phyloP scores from a whole-genome alignment of 2,113 vertebrate species.

The Paracanthobrama guichenoti region DNA sequence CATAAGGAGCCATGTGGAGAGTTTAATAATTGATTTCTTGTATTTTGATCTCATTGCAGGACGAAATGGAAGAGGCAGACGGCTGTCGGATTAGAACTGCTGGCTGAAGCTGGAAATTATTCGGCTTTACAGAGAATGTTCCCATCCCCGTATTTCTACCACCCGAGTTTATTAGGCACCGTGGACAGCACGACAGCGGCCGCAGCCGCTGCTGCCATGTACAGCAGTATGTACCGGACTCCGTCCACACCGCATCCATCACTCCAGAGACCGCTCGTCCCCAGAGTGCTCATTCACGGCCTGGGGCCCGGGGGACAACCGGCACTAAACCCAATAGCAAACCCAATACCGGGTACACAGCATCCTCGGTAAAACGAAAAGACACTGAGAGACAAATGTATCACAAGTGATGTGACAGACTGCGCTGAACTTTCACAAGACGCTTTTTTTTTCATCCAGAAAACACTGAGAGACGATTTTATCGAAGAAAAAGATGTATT shows the following conservation, averaged over 20 bases:
- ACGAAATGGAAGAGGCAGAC: constrained; percentile 98
- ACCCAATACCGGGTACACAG: constrained; percentile 87
- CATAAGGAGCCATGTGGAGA: neutral
- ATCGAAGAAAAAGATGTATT: constrained; percentile 70
- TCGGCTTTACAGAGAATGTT: constrained; percentile 97
- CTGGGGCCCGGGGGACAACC: constrained; percentile 94
- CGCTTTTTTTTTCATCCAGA: constrained; percentile 52
- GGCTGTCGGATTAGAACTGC: constrained; percentile 91
- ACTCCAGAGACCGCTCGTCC: constrained; percentile 95
- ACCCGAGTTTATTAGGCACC: constrained; percentile 91
- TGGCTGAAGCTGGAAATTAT: constrained; percentile 97
- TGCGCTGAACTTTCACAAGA: constrained; percentile 67
- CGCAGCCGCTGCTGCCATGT: constrained; percentile 95
- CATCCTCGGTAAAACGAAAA: constrained; percentile 84
- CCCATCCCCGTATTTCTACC: constrained; percentile 97
- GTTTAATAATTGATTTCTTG: constrained; percentile 70
- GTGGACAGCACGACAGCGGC: constrained; percentile 96
- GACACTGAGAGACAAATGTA: constrained; percentile 58
- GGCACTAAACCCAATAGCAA: constrained; percentile 89
- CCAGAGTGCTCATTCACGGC: constrained; percentile 95
- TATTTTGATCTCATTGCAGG: constrained; percentile 78
- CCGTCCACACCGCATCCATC: constrained; percentile 89
- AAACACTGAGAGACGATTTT: constrained; percentile 73
- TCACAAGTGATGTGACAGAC: constrained; percentile 67
- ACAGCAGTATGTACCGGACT: constrained; percentile 99